Percentiles rank a stretch among this genome's conserved stretches.
These are phyloP conservation scores for Channa striata DNA, from an alignment of 2,797 vertebrate species.

Conservation along the genomic window DNA sequence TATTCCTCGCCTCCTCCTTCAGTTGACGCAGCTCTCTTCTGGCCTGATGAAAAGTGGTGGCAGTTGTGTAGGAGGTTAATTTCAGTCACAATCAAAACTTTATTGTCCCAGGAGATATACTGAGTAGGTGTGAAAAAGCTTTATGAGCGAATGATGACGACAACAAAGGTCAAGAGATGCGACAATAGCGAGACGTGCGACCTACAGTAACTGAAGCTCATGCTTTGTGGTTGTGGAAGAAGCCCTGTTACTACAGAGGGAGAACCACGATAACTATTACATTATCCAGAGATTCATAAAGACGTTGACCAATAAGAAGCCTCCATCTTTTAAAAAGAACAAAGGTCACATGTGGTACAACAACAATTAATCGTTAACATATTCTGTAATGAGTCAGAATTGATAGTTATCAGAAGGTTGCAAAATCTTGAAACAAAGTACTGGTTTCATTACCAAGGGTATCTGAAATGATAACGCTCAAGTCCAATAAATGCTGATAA, in stretches of 20 bases:
- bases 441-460: conserved; percentile 7
- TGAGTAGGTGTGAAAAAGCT: conserved; percentile 34
- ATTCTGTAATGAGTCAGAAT: not conserved
- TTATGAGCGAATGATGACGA: conserved; percentile 39
- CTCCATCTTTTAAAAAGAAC: not conserved
- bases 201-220: not conserved
- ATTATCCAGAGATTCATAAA: not conserved
- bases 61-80: conserved; percentile 66
- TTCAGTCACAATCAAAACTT: conserved; percentile 55
- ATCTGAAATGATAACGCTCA: not conserved
- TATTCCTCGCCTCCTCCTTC: conserved; percentile 97
- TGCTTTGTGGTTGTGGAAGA: not conserved
- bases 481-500: conserved; percentile 3
- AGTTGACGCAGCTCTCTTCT: conserved; percentile 95
- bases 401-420: conserved; percentile 1
- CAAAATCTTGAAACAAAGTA: conserved; percentile 30
- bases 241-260: not conserved
- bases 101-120: conserved; percentile 29
- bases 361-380: not conserved
- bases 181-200: not conserved
- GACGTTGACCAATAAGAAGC: not conserved
- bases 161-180: conserved; percentile 16
- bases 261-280: too few species aligned
- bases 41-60: conserved; percentile 85
- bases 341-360: conserved; percentile 24